Percentiles rank a stretch among this genome's conserved stretches.
These are phyloP conservation scores for Lissocephala sabroskyi DNA, from an alignment of 2,888 invertebrate genomes.

Conservation along the genomic window DNA sequence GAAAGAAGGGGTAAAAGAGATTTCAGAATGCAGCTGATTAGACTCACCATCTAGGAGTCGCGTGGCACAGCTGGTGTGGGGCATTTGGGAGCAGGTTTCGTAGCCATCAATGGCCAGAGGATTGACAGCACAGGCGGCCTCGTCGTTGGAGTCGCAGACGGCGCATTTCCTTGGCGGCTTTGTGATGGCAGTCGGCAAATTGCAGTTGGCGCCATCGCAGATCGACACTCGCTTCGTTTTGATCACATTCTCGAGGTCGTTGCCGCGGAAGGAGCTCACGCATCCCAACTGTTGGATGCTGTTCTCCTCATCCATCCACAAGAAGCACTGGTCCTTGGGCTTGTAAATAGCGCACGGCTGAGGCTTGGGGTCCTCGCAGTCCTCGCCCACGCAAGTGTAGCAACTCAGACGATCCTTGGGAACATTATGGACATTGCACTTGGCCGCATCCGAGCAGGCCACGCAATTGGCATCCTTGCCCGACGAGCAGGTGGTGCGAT, in stretches of 20 bases:
- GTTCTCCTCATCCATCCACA: slow-evolving; percentile 47
- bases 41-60: slow-evolving; percentile 37
- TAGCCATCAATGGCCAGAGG: slow-evolving; percentile 40
- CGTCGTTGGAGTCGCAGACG: slow-evolving; percentile 49
- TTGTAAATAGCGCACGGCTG: slow-evolving; percentile 50
- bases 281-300: slow-evolving; percentile 59
- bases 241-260: slow-evolving; percentile 50
- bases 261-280: slow-evolving; percentile 57
- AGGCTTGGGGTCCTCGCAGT: slow-evolving; percentile 47
- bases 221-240: slow-evolving; percentile 58
- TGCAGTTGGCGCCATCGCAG: slow-evolving; percentile 61
- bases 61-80: slow-evolving; percentile 58
- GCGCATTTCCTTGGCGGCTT: slow-evolving; percentile 44
- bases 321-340: slow-evolving; percentile 56
- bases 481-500: slow-evolving; percentile 42
- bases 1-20: too few relatives aligned
- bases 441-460: slow-evolving; percentile 35
- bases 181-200: slow-evolving; percentile 36
- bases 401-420: slow-evolving; percentile 57
- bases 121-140: slow-evolving; percentile 53
- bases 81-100: slow-evolving; percentile 43
- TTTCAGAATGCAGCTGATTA: background rate
- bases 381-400: slow-evolving; percentile 40
- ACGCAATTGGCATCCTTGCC: slow-evolving; percentile 41
- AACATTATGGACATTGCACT: slow-evolving; percentile 49